Evolutionary conservation across 1,140 invertebrate species (phyloP).

Genomic region (Ceratosolen fusciceps): DNA sequence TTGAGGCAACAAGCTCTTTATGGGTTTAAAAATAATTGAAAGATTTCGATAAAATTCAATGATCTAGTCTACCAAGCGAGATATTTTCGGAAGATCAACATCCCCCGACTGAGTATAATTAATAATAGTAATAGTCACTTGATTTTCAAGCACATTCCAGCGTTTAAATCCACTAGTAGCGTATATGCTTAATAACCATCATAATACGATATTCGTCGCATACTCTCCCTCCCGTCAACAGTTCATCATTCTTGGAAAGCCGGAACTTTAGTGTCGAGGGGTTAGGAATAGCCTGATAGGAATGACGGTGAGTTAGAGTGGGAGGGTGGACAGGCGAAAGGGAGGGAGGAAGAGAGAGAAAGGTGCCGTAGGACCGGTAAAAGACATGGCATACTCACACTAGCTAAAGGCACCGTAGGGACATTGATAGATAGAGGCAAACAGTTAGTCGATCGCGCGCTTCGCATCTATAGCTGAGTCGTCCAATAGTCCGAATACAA

Average conservation of each 20-base stretch:
- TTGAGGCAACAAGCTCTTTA: too few relatives aligned
- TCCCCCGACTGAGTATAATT: background rate
- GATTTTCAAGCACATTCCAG: background rate
- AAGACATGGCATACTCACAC: background rate
- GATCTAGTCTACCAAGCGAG: too few relatives aligned
- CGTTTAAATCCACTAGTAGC: background rate
- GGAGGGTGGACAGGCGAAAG: background rate
- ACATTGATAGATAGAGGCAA: background rate
- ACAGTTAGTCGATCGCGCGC: slow-evolving; percentile 26
- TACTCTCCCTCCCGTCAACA: background rate
- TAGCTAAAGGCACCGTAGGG: background rate
- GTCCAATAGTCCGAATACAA: slow-evolving; percentile 38
- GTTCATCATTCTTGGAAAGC: slow-evolving; percentile 12
- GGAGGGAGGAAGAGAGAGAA: background rate
- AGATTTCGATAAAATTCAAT: too few relatives aligned
- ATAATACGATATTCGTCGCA: background rate
- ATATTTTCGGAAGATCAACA: too few relatives aligned
- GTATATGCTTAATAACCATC: slow-evolving; percentile 3
- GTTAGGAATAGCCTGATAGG: background rate
- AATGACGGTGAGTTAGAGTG: background rate
- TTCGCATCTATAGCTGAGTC: slow-evolving; percentile 13
- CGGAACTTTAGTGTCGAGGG: background rate
- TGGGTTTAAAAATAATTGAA: too few relatives aligned
- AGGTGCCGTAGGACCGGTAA: slow-evolving; percentile 17
- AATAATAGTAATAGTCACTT: background rate